A percentile compares a stretch with the other conserved stretches of the same genome.
phyloP scores from a whole-genome alignment of 2,888 invertebrate species.

The Trypoxylon attenuatum region DNA sequence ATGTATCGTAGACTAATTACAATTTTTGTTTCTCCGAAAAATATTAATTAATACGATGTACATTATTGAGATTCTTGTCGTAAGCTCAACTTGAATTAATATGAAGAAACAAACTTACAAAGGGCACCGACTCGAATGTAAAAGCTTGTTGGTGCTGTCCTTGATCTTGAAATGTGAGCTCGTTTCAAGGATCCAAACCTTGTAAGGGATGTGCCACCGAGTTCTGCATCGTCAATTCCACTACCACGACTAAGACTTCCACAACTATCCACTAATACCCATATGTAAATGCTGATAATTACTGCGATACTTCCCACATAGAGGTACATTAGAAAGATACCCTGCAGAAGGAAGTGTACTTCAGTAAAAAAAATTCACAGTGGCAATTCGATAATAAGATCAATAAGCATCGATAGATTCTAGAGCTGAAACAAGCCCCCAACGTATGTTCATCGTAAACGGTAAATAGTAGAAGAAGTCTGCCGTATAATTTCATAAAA shows the following conservation, averaged over 20 bases:
- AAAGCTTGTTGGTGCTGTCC: conserved; percentile 76
- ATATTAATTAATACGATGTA: too few species aligned
- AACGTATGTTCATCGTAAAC: too few species aligned
- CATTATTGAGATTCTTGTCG: background rate
- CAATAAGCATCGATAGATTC: too few species aligned
- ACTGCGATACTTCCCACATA: conserved; percentile 77
- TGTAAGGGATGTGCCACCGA: conserved; percentile 73
- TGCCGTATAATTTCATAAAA: too few species aligned
- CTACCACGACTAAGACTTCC: conserved; percentile 67
- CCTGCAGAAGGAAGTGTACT: too few species aligned
- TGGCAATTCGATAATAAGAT: too few species aligned
- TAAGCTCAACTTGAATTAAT: background rate
- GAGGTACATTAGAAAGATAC: conserved; percentile 76
- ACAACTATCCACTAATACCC: conserved; percentile 76
- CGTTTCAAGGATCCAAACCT: conserved; percentile 76
- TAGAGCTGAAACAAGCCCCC: too few species aligned
- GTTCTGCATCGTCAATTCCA: conserved; percentile 73
- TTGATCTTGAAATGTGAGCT: conserved; percentile 76
- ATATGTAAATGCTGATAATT: conserved; percentile 77
- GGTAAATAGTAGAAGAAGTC: too few species aligned
- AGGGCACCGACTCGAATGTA: conserved; percentile 77
- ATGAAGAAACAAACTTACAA: conserved; percentile 66
- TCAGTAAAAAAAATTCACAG: too few species aligned
- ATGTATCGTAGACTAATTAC: too few species aligned
- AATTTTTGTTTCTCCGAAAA: too few species aligned